Evolutionary conservation across 2,113 vertebrate species (phyloP).

Genomic region (Pterocles burchelli): DNA sequence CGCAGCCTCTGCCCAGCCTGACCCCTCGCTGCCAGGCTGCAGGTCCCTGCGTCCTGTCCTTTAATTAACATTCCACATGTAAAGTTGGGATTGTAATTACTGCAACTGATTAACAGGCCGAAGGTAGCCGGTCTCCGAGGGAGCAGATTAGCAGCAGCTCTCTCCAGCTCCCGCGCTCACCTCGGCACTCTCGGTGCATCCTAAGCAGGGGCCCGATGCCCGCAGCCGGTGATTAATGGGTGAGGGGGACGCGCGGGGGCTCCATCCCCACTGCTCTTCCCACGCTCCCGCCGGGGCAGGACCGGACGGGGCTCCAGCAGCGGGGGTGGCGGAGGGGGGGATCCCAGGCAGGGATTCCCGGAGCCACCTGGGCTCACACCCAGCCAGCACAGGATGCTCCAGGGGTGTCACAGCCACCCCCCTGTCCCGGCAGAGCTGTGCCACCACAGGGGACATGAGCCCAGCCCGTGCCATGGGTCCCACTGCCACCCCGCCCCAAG

Average conservation of each 20-base stretch:
- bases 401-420: too few relatives aligned
- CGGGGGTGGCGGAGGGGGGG: fast-evolving
- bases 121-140: conserved; percentile 77
- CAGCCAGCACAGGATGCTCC: background rate
- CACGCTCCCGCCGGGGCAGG: background rate
- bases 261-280: conserved; percentile 28
- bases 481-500: too few relatives aligned
- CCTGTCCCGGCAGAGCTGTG: too few relatives aligned
- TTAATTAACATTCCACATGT: conserved; percentile 78
- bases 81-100: conserved; percentile 82
- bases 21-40: background rate
- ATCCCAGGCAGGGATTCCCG: background rate
- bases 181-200: conserved; percentile 72
- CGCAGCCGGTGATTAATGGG: conserved; percentile 73
- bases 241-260: conserved; percentile 42
- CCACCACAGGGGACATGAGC: too few relatives aligned
- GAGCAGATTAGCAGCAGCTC: conserved; percentile 79
- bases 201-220: conserved; percentile 69
- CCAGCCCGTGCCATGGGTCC: too few relatives aligned
- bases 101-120: conserved; percentile 82
- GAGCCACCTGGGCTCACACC: background rate
- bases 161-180: conserved; percentile 66
- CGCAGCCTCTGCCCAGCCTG: background rate
- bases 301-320: fast-evolving
- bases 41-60: background rate